Base-by-base conservation (phyloP, 1,140 invertebrate genomes). In the Ceratoteleas bidentatus region DNA sequence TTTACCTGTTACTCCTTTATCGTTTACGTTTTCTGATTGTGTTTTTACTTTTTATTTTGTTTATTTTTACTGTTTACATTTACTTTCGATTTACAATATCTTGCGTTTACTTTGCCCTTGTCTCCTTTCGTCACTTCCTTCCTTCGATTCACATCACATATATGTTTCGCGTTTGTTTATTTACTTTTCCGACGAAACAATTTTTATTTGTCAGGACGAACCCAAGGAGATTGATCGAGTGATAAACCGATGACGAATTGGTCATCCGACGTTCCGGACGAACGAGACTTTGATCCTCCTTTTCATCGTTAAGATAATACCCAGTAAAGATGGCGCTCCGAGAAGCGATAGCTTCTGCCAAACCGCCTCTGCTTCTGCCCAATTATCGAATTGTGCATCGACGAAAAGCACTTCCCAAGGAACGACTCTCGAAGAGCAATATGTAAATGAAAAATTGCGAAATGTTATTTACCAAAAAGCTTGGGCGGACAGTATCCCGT, bases 381-480 rank as follows among this genome's bases (percentile, higher is more conserved):
- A 56, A 38, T 56, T 56, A 38, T 38, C 52, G 13, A 57, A 15
- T 38, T 24, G 24, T 24, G 24, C 24, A 24, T 24, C 24, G 7
- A 40, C 33, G 14, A 57, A n/a, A 15, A n/a, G 24, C 13, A 36
- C 10, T 5, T 38, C 14, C 10, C 47, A 45, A 56, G 6, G 13
- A 49, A 49, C 13, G n/a, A n/a, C n/a, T 14, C 14, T 49, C 50
- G 6, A 15, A 60, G 49, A 62, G 60, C 61, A 43, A 65, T 52
- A 75, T 75, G 73, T 38, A 66, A 75, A 75, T 75, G 11, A 68
- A 56, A 76, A 14, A 66, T 62, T 24, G 34, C 32, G 32, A 56
- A 61, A 68, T n/a, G 45, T 50, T 54, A 56, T 68, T 76, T 56
- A 11, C 33, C 6, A 61, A 53, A 68, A 76, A 68, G 62, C 56